Evolutionary conservation across 2,888 invertebrate genomes (phyloP), one percentile per base, ranked within the genome.

Genomic region (Athalia circularis): DNA sequence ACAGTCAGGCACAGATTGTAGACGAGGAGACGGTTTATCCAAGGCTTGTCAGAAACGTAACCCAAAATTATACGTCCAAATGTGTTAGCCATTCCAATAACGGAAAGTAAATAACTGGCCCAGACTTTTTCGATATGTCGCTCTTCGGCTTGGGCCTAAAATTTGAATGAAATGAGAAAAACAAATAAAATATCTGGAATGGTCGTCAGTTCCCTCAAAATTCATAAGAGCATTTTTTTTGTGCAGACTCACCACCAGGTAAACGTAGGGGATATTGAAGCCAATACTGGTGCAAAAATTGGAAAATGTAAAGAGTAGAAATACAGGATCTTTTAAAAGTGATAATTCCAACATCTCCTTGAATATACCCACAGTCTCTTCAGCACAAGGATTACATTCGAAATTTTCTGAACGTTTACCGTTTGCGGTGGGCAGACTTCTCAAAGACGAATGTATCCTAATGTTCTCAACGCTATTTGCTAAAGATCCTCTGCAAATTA

Each of bases 281-380:
- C 98, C 98, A 87, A 98, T 95, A 88, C 97, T 98, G 64, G 98
- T 98, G 88, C 96, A 94, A 90, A 99, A 97, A 91, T 99, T 99
- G 59, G 99, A 99, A 77, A 97, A 85, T 11, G 95, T 94, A 90
- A 99, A 99, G 80, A 99, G 91, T 81, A 99, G 92, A 90, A 98
- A 99, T 82, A 98, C 92, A 48, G 95, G 94, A 90, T 98, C 96
- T 84, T 94, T 93, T 79, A 99, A 92, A 70, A 99, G 92, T 0
- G 94, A 93, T 82, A 98, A 92, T 88, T 98, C 96, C 86, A 98
- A 93, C 96, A 98, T 97, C 91, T 95, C 94, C 68, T 92, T 92
- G 79, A 96, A 91, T 1, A 95, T 95, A 82, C 95, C 94, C 86
- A 93, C 93, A 8, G 94, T 94, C 89, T 95, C 95, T 70, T 92